Evolutionary conservation across 2,888 invertebrate species (phyloP).

Genomic region (Stegana nigrithorax): DNA sequence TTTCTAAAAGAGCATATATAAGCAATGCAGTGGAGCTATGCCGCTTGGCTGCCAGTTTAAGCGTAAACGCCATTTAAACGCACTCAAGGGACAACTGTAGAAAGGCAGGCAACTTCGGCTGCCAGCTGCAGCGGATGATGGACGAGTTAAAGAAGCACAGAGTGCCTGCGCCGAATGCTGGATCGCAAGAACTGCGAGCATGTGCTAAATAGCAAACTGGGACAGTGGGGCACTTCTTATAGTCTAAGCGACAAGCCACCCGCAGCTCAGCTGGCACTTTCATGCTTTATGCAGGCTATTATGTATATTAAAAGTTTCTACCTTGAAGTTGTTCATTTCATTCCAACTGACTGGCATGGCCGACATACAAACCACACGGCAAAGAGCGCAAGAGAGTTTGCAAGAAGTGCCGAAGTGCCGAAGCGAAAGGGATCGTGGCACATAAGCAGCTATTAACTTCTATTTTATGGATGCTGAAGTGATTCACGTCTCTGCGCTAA

Average conservation of each 20-base stretch:
- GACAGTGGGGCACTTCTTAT: slow-evolving; percentile 49
- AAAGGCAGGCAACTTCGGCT: slow-evolving; percentile 9
- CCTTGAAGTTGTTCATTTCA: slow-evolving; percentile 46
- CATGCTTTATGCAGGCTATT: slow-evolving; percentile 48
- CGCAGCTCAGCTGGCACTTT: slow-evolving; percentile 29
- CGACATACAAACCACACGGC: slow-evolving; percentile 16
- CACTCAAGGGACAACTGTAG: slow-evolving; percentile 46
- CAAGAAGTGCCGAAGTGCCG: no score
- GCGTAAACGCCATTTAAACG: slow-evolving; percentile 44
- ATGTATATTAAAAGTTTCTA: slow-evolving; percentile 59
- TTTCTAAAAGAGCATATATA: no score
- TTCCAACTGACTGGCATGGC: slow-evolving; percentile 44
- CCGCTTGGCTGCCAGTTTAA: background rate
- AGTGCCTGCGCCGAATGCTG: background rate
- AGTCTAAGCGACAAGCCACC: background rate
- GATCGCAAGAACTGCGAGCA: no score
- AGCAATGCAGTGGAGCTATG: no score
- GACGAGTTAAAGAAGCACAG: background rate
- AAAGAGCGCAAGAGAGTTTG: background rate
- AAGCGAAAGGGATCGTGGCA: slow-evolving; percentile 13
- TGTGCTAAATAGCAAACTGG: slow-evolving; percentile 60
- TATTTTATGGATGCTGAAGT: slow-evolving; percentile 50
- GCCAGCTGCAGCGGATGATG: background rate
- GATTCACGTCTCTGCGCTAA: slow-evolving; percentile 42
- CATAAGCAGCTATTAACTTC: slow-evolving; percentile 51